A percentile compares a stretch with the other conserved stretches of the same genome.
Evolutionary conservation across 2,888 invertebrate genomes (phyloP).

Genomic region (Hecatera dysodea): DNA sequence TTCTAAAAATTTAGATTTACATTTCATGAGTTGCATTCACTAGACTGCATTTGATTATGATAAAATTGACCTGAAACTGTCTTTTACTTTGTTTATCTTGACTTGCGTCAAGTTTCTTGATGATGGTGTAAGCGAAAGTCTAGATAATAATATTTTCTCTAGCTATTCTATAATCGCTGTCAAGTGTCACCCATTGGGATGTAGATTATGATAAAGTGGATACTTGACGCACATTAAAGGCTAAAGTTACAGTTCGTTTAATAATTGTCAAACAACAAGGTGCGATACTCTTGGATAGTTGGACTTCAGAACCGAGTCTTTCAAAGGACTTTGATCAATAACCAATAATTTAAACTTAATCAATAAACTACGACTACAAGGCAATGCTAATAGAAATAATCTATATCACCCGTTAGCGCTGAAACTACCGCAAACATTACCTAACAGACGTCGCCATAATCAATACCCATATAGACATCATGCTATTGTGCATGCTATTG

Average conservation of each 20-base stretch:
- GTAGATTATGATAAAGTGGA: conserved; percentile 23
- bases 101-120: conserved; percentile 23
- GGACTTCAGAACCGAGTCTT: neutral
- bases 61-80: conserved; percentile 42
- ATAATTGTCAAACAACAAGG: conserved; percentile 11
- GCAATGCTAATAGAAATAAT: neutral
- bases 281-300: neutral
- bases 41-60: conserved; percentile 34
- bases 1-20: neutral
- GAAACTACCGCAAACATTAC: conserved; percentile 3
- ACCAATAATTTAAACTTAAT: neutral
- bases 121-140: conserved; percentile 31
- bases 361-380: neutral
- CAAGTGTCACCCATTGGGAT: conserved; percentile 14
- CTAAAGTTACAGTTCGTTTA: conserved; percentile 6
- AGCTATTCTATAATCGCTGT: conserved; percentile 11
- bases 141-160: conserved; percentile 34
- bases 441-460: conserved; percentile 1
- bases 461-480: neutral
- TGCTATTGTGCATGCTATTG: no score
- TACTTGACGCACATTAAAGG: neutral
- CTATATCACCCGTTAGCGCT: neutral
- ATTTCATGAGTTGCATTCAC: conserved; percentile 33
- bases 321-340: neutral
- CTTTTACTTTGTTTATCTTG: conserved; percentile 45